These are phyloP conservation scores for Meandrusa payeni DNA, from an alignment of 2,888 invertebrate genomes.

Conservation along the genomic window DNA sequence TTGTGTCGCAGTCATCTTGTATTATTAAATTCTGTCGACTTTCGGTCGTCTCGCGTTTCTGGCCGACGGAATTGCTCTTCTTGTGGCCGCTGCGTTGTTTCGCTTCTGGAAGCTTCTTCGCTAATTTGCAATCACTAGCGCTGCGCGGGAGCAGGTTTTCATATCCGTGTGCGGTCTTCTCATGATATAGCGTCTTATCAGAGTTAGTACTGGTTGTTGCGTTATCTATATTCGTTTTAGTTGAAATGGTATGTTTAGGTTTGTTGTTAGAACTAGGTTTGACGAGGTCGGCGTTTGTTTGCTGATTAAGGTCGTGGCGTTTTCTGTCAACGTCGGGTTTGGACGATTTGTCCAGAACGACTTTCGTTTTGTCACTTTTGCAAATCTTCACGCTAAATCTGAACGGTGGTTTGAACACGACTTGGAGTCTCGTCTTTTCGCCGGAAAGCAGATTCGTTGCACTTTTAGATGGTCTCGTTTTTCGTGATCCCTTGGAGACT, in stretches of 20 bases:
- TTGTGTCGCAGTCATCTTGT: constrained; percentile 57
- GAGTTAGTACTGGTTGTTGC: constrained; percentile 42
- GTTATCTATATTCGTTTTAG: constrained; percentile 37
- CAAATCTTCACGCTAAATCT: constrained; percentile 91
- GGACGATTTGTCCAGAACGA: constrained; percentile 80
- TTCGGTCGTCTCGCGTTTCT: constrained; percentile 67
- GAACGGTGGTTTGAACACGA: constrained; percentile 93
- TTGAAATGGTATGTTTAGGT: constrained; percentile 54
- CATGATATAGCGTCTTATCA: constrained; percentile 46
- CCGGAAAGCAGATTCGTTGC: constrained; percentile 84
- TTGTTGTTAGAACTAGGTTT: constrained; percentile 50
- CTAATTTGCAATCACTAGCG: constrained; percentile 68
- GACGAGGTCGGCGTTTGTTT: constrained; percentile 42
- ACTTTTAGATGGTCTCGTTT: constrained; percentile 83
- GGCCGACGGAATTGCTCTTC: constrained; percentile 73
- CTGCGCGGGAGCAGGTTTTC: constrained; percentile 67
- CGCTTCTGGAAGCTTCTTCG: constrained; percentile 52
- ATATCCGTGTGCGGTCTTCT: constrained; percentile 53
- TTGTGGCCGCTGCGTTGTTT: constrained; percentile 57
- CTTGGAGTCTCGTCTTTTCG: constrained; percentile 89
- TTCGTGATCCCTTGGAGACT: constrained; percentile 75
- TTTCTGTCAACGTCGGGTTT: constrained; percentile 72
- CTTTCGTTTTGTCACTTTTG: constrained; percentile 85
- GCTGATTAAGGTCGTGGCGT: constrained; percentile 52
- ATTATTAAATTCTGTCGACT: constrained; percentile 71